These are phyloP conservation scores for Oryzias celebensis DNA, from an alignment of 2,113 vertebrate genomes.

Conservation along the genomic window DNA sequence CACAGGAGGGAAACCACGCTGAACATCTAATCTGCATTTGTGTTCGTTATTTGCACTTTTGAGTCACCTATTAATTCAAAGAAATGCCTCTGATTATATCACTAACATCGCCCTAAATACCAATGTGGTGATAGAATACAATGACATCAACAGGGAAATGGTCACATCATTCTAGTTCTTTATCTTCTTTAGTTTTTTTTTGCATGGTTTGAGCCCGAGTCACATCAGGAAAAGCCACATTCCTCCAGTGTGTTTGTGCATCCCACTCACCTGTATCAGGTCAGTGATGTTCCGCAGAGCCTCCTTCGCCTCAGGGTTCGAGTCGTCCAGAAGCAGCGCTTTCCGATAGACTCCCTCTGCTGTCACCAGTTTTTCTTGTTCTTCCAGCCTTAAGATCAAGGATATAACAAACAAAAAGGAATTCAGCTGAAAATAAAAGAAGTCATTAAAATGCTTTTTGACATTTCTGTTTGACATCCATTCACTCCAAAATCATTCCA, in stretches of 20 bases:
- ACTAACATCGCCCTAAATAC: no score
- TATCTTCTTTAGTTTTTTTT: no score
- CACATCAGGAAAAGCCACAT: no score
- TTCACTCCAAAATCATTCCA: no score
- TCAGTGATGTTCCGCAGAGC: constrained; percentile 87
- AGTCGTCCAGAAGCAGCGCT: constrained; percentile 86
- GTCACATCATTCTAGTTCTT: no score
- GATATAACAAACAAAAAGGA: constrained; percentile 1
- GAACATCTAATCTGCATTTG: no score
- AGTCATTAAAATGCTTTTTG: neutral
- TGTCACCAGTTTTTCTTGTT: constrained; percentile 92
- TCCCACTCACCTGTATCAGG: constrained; percentile 91
- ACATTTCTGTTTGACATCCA: neutral
- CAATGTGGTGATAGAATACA: no score
- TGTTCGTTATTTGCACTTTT: no score
- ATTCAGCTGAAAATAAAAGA: neutral
- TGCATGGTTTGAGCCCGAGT: no score
- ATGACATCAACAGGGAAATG: no score
- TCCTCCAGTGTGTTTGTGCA: neutral
- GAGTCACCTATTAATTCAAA: no score
- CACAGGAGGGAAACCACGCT: neutral
- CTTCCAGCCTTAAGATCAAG: constrained; percentile 82
- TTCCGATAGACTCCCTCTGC: constrained; percentile 91
- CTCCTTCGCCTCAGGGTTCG: constrained; percentile 88
- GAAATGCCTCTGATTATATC: no score